Evolutionary conservation across 2,113 vertebrate genomes (phyloP), one percentile per base, ranked within the genome.

Genomic region (Tetraodon nigroviridis): DNA sequence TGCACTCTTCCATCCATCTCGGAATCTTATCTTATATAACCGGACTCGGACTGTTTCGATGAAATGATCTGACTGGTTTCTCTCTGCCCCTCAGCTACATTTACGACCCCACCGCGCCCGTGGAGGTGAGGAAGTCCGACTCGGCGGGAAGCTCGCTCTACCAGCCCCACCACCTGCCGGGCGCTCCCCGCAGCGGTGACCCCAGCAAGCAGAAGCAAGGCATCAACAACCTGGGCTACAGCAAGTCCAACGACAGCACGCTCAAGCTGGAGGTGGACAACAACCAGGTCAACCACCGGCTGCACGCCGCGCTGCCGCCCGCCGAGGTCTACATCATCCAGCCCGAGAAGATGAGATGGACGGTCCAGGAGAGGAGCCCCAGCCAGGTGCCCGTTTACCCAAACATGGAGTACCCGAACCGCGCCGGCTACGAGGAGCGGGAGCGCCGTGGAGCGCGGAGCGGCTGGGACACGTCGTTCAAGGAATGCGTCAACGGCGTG

Each of bases 181-280:
- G 64, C 12, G 46, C 29, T 1, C 56, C n/a, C 46, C 61, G 51
- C 17, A 1, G 51, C 40, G 7, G 47, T 2, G 41, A 56, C 63
- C 51, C 20, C 0, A n/a, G 6, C 59, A 78, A 80, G 55, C 87
- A 89, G 70, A 88, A 87, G 60, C 72, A 90, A 40, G 90, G 87
- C 59, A 82, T 91, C 79, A 81, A 88, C 74, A 92, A 92, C 75
- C 68, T 87, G 64, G 90, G 81, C 67, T 91, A 84, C 86, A 89
- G 72, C 81, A 80, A 73, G 54, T 80, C 80, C 69, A 80, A 71
- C 16, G 79, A 85, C 55, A 85, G 83, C 66, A 76, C 82, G 1
- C 79, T 83, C 14, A 91, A 82, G 45, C 74, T 87, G 0, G 88
- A 90, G 75, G 82, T 68, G 7, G 90, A 91, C 81, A 91, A 92